Evolutionary conservation across 92 coral and sea anemone genomes (phyloP).

Genomic region (Muricea muricata): DNA sequence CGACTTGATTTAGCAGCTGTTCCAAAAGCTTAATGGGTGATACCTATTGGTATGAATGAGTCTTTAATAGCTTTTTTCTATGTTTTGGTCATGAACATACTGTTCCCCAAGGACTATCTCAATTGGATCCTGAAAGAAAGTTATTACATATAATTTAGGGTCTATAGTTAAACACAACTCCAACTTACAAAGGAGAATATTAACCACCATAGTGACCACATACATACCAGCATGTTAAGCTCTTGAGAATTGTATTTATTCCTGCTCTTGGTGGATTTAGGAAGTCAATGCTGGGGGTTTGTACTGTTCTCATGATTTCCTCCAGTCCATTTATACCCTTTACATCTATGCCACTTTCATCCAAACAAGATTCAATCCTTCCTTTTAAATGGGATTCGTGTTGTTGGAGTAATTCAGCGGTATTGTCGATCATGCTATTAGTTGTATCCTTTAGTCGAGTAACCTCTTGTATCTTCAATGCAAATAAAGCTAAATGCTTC

Average conservation of each 20-base stretch:
- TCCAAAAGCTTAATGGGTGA: conserved; percentile 64
- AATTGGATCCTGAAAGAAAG: conserved; percentile 48
- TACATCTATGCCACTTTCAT: conserved; percentile 13
- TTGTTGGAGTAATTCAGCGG: conserved; percentile 33
- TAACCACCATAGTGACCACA: no score
- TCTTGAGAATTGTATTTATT: conserved; percentile 10
- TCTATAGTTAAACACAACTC: no score
- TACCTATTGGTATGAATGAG: conserved; percentile 65
- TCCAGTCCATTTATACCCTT: conserved; percentile 35
- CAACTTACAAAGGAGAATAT: no score
- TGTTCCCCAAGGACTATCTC: conserved; percentile 65
- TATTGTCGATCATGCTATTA: conserved; percentile 28
- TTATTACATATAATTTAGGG: no score
- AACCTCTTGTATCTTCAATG: conserved; percentile 49
- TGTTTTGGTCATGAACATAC: conserved; percentile 17
- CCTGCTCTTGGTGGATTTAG: conserved; percentile 28
- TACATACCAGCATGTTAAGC: conserved; percentile 46
- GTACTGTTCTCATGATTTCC: conserved; percentile 12
- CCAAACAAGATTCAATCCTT: conserved; percentile 22
- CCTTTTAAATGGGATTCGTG: conserved; percentile 24
- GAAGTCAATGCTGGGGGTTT: not conserved
- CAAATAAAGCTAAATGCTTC: conserved; percentile 27
- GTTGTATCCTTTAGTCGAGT: conserved; percentile 50
- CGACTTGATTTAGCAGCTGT: conserved; percentile 70
- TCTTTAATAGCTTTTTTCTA: not conserved